Evolutionary conservation across 2,797 vertebrate genomes (phyloP).

Genomic region (Chrosomus eos): DNA sequence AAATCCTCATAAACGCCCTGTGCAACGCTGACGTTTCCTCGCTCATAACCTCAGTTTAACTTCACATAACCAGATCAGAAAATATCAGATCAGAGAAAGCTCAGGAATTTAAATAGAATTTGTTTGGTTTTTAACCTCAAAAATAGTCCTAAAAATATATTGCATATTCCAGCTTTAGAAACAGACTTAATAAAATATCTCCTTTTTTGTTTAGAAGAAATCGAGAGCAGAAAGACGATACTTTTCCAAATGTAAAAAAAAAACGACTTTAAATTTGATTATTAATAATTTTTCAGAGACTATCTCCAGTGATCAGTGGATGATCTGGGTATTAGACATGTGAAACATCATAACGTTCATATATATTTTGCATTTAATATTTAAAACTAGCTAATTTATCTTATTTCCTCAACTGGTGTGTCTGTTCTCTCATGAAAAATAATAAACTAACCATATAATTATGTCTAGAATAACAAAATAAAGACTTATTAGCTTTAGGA

Average conservation of each 20-base stretch:
- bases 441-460: neutral
- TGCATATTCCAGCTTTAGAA: constrained; percentile 79
- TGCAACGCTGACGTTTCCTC: constrained; percentile 65
- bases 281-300: neutral
- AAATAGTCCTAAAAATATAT: constrained; percentile 83
- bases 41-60: constrained; percentile 52
- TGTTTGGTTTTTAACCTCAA: constrained; percentile 51
- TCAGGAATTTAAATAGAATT: constrained; percentile 53
- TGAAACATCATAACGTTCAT: neutral
- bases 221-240: constrained; percentile 67
- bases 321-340: neutral
- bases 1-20: constrained; percentile 59
- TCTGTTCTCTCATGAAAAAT: neutral
- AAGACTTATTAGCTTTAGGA: neutral
- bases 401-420: neutral
- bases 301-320: neutral
- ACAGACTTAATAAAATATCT: constrained; percentile 80
- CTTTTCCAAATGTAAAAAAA: constrained; percentile 16
- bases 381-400: neutral
- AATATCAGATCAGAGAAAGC: constrained; percentile 27
- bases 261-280: constrained; percentile 7
- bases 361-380: neutral
- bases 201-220: constrained; percentile 67
- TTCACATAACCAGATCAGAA: too few relatives aligned
- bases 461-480: neutral